Evolutionary conservation across 2,797 vertebrate species (phyloP), one percentile per base, ranked within the genome.

Genomic region (Halcyon chelicuti): DNA sequence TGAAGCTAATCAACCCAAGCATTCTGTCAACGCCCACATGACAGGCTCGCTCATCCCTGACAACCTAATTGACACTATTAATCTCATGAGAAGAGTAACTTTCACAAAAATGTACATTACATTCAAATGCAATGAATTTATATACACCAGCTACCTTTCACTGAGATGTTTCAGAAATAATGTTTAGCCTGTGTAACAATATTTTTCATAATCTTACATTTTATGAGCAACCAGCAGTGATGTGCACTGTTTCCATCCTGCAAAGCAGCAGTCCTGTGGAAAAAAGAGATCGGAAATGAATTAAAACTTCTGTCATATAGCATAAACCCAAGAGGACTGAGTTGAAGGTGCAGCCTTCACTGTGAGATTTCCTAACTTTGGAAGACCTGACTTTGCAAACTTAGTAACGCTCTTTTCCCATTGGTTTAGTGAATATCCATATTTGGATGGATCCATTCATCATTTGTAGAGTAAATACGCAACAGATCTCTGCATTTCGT

Each of bases 1-100:
- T 86, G 93, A 96, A 90, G 57, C 81, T 94, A 93, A 95, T 94
- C 90, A 95, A 92, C 60, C 76, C 86, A 94, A 95, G 76, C 79
- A 73, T 94, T 95, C 88, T 91, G 86, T 96, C 95, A 97, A 96
- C 92, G 93, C 90, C 78, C 73, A 91, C 84, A 89, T 70, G 91
- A 88, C 71, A 86, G 88, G 55, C 58, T 93, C 3, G 0, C 95
- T 96, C 93, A 92, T 91, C 94, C 86, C 46, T 96, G 91, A 94
- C 86, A 91, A 74, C 25, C 23, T 96, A 96, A 96, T 67, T 88
- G 93, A 88, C 90, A 95, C 72, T 67, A 62, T 92, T 73, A 94
- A 92, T 96, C 95, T 96, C 84, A 70, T 1, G 29, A 85, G 91
- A 74, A 90, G 63, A 72, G 40, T 62, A 96, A 80, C 71, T 93